Evolutionary conservation across 2,113 vertebrate species (phyloP).

Genomic region (crab-eating macaque (Macaca fascicularis)): T2T-MFA8v1.1 NC_088388.1:29066001-29066500

Average conservation of each 20-base stretch:
- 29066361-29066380: not conserved
- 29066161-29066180: not conserved
- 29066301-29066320: not conserved
- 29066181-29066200: not conserved
- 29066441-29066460: not conserved
- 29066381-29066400: not conserved
- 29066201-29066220: not conserved
- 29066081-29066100: not conserved
- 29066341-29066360: not conserved
- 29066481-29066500: not conserved
- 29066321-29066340: not conserved
- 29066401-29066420: not conserved
- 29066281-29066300: not conserved
- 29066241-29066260: not conserved
- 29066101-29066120: not conserved
- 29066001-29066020: not conserved
- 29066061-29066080: not conserved
- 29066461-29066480: not conserved
- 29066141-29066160: not conserved
- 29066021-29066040: not conserved
- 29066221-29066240: not conserved
- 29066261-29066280: not conserved
- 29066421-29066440: not conserved
- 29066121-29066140: not conserved
- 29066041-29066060: not conserved